These are phyloP conservation scores for Pasiphila rectangulata DNA, from an alignment of 2,888 invertebrate genomes.

Conservation along the genomic window DNA sequence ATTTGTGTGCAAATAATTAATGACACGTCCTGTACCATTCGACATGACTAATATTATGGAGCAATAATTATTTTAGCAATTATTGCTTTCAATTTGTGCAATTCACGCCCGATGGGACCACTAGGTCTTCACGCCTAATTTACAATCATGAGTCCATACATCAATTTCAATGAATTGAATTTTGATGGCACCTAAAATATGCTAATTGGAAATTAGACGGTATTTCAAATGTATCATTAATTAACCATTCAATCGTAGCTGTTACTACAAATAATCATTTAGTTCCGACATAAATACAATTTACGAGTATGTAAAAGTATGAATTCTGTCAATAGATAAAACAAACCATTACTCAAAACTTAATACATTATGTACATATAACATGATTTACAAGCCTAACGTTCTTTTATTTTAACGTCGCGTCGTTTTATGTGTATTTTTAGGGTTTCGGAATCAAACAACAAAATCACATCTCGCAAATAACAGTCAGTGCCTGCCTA, in stretches of 20 bases:
- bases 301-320: not conserved
- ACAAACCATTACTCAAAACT: too few species aligned
- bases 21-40: conserved; percentile 22
- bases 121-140: conserved; percentile 18
- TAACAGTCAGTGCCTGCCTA: too few species aligned
- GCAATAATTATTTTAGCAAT: conserved; percentile 44
- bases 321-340: too few species aligned
- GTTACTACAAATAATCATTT: not conserved
- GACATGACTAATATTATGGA: conserved; percentile 47
- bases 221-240: conserved; percentile 6
- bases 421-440: too few species aligned
- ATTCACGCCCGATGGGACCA: conserved; percentile 25
- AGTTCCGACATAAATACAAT: not conserved
- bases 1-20: too few species aligned
- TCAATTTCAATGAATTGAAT: conserved; percentile 16
- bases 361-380: too few species aligned
- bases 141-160: conserved; percentile 22
- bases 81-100: conserved; percentile 36
- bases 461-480: too few species aligned
- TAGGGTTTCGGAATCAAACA: too few species aligned
- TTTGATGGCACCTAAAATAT: conserved; percentile 8
- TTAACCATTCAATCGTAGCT: not conserved
- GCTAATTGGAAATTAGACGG: conserved; percentile 1
- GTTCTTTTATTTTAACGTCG: too few species aligned
- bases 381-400: too few species aligned